Evolutionary conservation across 2,797 vertebrate genomes (phyloP).

Genomic region (Psittacula echo): DNA sequence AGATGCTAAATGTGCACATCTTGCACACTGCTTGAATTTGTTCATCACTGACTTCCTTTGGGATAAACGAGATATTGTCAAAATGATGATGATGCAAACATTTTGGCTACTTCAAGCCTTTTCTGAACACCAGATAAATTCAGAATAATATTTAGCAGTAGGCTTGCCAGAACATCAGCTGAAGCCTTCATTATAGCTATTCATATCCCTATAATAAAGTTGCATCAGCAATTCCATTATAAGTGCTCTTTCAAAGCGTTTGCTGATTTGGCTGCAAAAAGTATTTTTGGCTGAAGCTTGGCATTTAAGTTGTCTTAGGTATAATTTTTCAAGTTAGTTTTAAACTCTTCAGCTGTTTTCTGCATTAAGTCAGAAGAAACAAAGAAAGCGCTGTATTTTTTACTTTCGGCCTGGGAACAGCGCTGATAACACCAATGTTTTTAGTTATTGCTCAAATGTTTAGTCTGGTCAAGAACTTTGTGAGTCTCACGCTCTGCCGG

Average conservation of each 20-base stretch:
- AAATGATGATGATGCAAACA: conserved; percentile 65
- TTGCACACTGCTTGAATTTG: neutral
- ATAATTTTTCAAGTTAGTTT: conserved; percentile 26
- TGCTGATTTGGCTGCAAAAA: conserved; percentile 25
- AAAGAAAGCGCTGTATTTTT: neutral
- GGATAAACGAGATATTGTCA: conserved; percentile 56
- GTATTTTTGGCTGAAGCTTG: conserved; percentile 52
- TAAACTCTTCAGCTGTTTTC: conserved; percentile 32
- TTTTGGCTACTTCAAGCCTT: conserved; percentile 62
- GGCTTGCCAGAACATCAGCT: conserved; percentile 53
- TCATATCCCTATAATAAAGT: conserved; percentile 56
- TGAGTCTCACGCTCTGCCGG: too few relatives aligned
- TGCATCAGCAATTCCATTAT: conserved; percentile 57
- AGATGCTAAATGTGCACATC: conserved; percentile 21
- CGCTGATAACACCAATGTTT: too few relatives aligned
- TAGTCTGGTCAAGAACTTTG: too few relatives aligned
- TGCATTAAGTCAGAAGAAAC: neutral
- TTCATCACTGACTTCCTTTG: conserved; percentile 51
- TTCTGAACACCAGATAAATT: conserved; percentile 60
- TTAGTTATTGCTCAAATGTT: too few relatives aligned
- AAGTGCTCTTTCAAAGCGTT: conserved; percentile 8
- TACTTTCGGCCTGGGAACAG: too few relatives aligned
- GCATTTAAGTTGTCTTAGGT: neutral
- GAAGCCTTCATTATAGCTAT: conserved; percentile 68
- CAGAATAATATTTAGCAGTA: conserved; percentile 47